phyloP scores from a whole-genome alignment of 2,113 vertebrate species.

The Bungarus multicinctus region DNA sequence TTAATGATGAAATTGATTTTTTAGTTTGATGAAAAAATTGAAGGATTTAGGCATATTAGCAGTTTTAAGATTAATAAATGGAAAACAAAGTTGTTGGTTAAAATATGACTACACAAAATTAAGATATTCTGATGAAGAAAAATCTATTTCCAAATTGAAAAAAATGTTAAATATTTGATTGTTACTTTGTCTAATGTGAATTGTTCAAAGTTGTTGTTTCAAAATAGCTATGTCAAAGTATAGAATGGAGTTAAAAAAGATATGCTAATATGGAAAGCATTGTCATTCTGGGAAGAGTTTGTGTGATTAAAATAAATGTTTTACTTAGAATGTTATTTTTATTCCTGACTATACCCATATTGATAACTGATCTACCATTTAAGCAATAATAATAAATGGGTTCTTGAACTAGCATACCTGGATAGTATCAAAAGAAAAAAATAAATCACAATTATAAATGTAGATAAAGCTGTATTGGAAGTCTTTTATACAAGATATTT shows the following conservation, averaged over 20 bases:
- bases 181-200: neutral
- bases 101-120: neutral
- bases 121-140: neutral
- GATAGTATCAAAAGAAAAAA: neutral
- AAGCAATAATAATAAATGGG: neutral
- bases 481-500: too few relatives aligned
- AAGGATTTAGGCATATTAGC: neutral
- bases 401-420: neutral
- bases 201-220: neutral
- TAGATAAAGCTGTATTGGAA: neutral
- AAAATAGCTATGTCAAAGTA: neutral
- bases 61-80: neutral
- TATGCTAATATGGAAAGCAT: neutral
- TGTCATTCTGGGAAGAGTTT: neutral
- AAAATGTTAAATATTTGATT: neutral
- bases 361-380: too few relatives aligned
- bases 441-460: neutral
- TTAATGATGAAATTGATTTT: neutral
- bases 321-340: too few relatives aligned
- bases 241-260: neutral
- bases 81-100: neutral
- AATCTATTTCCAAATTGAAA: neutral
- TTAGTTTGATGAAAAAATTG: neutral
- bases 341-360: too few relatives aligned
- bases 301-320: too few relatives aligned